Evolutionary conservation across 2,113 vertebrate species (phyloP), one percentile per base, ranked within the genome.

Genomic region (Actinemys pallida): DNA sequence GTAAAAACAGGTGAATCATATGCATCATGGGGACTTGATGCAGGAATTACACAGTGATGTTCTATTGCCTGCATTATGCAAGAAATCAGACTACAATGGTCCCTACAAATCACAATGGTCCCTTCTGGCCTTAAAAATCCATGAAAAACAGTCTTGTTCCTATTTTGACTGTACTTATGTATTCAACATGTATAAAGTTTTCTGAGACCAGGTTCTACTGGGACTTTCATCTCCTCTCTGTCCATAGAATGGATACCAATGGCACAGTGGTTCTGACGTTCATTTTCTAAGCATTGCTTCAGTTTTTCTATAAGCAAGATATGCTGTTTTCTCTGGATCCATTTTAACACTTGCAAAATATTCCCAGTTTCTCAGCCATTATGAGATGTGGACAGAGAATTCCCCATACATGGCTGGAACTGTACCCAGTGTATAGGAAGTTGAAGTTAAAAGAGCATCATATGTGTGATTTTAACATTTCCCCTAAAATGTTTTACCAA

Each of bases 311-410:
- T 27, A 25, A 53, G 8, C 22, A 65, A 27, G 35, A 87, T 13
- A 83, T 0, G 3, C 24, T 57, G 47, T 86, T 93, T 94, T 94
- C 54, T 89, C 81, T 7, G 35, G 89, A 65, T 42, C 81, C 87
- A 10, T 82, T 88, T 31, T 81, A 89, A 0, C 2, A 1, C 12
- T 81, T 81, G 90, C 39, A 50, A 86, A 5, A 82, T 86, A 90
- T 86, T 91, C 85, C 52, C 87, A 53, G 35, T 81, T 89, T 50
- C 65, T 91, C 83, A 49, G 52, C 29, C 20, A 25, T 76, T 27
- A 50, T 81, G 50, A 91, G 52, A n/a, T n/a, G 90, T 16, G n/a
- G 86, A 87, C 86, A 76, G 59, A 89, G 91, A 81, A 89, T 75
- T 39, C 78, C 87, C 45, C 62, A 47, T 75, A 13, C 90, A 6